These are phyloP conservation scores for Torymus auratus DNA, from an alignment of 2,888 invertebrate genomes.

Conservation along the genomic window DNA sequence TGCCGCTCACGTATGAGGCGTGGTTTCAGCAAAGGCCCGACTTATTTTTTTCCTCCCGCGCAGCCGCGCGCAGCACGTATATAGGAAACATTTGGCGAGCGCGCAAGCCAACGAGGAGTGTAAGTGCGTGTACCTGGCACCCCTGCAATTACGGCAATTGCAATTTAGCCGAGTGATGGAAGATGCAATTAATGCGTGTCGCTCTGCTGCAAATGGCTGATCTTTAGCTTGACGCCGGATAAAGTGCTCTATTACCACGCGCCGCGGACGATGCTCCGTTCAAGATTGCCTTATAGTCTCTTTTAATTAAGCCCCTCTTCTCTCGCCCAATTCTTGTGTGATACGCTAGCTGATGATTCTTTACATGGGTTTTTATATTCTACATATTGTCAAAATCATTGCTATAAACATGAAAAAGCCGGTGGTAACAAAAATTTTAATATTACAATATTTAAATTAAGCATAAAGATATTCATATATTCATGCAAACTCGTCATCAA, in stretches of 20 bases:
- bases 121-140: constrained; percentile 1
- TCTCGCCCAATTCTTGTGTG: neutral
- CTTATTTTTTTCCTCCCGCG: constrained; percentile 16
- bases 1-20: constrained; percentile 66
- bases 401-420: no score
- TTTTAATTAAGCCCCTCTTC: neutral
- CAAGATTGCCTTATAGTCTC: neutral
- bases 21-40: constrained; percentile 68
- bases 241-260: neutral
- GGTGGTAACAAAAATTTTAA: no score
- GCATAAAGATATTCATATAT: no score
- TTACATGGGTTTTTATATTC: no score
- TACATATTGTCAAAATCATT: no score
- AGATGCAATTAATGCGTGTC: constrained; percentile 47
- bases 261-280: no score
- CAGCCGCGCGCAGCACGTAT: neutral
- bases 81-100: constrained; percentile 9
- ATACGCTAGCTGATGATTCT: no score
- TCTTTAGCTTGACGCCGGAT: constrained; percentile 3
- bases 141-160: constrained; percentile 43
- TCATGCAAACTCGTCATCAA: neutral
- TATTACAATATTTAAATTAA: no score
- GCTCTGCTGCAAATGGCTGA: neutral
- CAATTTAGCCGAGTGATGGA: constrained; percentile 28
- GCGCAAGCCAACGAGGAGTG: constrained; percentile 36